Evolutionary conservation across 2,888 invertebrate genomes (phyloP).

Genomic region (Sclerodermus sp.): DNA sequence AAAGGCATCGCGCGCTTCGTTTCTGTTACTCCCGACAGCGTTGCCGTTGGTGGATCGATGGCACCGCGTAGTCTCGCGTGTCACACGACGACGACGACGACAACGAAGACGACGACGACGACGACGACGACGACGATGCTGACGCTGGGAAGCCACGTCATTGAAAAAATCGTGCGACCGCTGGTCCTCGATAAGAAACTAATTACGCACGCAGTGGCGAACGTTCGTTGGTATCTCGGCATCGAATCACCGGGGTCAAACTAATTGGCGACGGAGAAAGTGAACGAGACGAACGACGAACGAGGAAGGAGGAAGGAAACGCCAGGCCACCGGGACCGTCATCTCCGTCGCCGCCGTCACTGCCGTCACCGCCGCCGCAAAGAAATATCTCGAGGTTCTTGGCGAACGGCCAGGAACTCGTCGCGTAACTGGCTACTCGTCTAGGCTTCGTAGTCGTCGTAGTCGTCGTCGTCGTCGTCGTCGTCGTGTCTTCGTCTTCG

Average conservation of each 20-base stretch:
- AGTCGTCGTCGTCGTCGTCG: too few relatives aligned
- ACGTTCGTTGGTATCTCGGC: too few relatives aligned
- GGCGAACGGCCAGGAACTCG: constrained; percentile 38
- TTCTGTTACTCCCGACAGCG: too few relatives aligned
- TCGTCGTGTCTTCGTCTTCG: too few relatives aligned
- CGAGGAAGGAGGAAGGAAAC: not conserved
- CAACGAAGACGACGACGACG: too few relatives aligned
- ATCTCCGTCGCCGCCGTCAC: not conserved
- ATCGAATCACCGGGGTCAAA: constrained; percentile 29
- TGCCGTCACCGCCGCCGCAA: not conserved
- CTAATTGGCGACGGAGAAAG: constrained; percentile 44
- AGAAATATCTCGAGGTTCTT: constrained; percentile 14
- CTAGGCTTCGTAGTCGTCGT: constrained; percentile 32
- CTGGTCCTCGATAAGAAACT: constrained; percentile 43
- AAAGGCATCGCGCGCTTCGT: too few relatives aligned
- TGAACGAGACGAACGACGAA: constrained; percentile 15
- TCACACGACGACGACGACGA: not conserved
- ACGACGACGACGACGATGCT: too few relatives aligned
- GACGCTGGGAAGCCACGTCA: not conserved
- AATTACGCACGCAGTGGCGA: constrained; percentile 36
- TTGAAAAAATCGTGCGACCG: constrained; percentile 15
- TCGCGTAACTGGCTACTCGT: constrained; percentile 44
- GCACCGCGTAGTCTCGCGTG: too few relatives aligned
- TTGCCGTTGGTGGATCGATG: too few relatives aligned
- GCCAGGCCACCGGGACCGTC: too few relatives aligned